Evolutionary conservation across 1,140 invertebrate species (phyloP).

Genomic region (Lysiphlebus fabarum): DNA sequence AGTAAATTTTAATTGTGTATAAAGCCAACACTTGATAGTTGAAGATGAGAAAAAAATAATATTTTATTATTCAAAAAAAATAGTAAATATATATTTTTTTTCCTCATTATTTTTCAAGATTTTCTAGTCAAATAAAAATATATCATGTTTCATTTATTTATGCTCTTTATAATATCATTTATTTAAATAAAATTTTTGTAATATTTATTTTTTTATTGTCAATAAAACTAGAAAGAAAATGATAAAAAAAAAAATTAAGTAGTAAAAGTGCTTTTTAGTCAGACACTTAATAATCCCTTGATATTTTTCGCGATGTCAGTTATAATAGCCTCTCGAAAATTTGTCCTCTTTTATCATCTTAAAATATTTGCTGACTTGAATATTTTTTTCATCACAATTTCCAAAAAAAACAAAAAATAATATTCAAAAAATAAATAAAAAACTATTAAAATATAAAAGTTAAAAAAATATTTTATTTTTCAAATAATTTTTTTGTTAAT

Average conservation of each 20-base stretch:
- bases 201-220: too few species aligned
- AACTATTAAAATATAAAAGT: too few species aligned
- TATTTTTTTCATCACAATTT: background rate
- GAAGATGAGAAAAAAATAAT: too few species aligned
- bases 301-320: conserved; percentile 12
- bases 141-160: conserved; percentile 12
- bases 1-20: too few species aligned
- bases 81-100: background rate
- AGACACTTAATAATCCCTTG: conserved; percentile 24
- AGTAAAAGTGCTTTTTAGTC: conserved; percentile 22
- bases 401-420: too few species aligned
- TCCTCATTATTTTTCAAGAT: conserved; percentile 21
- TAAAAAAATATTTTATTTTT: too few species aligned
- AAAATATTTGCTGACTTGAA: background rate
- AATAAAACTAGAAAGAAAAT: too few species aligned
- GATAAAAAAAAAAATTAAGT: background rate
- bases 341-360: conserved; percentile 8
- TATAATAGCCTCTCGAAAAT: background rate
- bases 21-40: too few species aligned
- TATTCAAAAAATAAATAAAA: too few species aligned
- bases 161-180: conserved; percentile 27
- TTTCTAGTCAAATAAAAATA: conserved; percentile 5
- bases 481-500: too few species aligned
- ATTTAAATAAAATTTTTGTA: too few species aligned
- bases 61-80: too few species aligned